Conservation (phyloP, 1,140 invertebrate genomes). For the Rhopalosiphum padi region DNA sequence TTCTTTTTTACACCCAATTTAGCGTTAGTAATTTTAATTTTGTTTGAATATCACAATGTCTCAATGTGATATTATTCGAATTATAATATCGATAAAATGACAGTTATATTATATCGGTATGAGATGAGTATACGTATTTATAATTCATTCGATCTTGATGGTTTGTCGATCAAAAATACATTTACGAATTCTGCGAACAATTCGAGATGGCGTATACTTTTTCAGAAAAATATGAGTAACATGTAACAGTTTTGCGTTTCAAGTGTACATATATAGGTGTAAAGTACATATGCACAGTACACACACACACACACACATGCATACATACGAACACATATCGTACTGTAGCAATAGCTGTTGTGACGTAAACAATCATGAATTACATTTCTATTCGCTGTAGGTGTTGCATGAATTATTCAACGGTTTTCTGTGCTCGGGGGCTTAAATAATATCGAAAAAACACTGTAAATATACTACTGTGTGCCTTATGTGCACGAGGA, state of each 20-base stretch:
- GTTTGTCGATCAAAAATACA: not conserved
- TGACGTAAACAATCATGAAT: not conserved
- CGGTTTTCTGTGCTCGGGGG: not conserved
- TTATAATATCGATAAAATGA: too few species aligned
- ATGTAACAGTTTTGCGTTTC: not conserved
- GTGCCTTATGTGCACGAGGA: too few species aligned
- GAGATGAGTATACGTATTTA: too few species aligned
- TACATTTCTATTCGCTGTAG: conserved; percentile 8
- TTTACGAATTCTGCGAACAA: not conserved
- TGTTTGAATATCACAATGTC: too few species aligned
- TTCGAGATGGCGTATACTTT: not conserved
- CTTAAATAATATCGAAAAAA: conserved; percentile 24
- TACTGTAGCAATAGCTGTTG: not conserved
- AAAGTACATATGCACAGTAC: not conserved
- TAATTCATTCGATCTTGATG: too few species aligned
- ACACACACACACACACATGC: not conserved
- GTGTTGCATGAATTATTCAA: conserved; percentile 35
- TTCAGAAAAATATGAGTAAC: not conserved
- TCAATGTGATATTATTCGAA: too few species aligned
- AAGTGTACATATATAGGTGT: not conserved
- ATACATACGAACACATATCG: not conserved
- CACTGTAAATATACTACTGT: not conserved
- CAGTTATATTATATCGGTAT: too few species aligned
- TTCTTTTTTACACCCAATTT: too few species aligned
- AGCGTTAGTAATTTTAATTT: too few species aligned